These are phyloP conservation scores for Oncorhynchus clarkii DNA, from an alignment of 2,113 vertebrate genomes.

Conservation along the genomic window DNA sequence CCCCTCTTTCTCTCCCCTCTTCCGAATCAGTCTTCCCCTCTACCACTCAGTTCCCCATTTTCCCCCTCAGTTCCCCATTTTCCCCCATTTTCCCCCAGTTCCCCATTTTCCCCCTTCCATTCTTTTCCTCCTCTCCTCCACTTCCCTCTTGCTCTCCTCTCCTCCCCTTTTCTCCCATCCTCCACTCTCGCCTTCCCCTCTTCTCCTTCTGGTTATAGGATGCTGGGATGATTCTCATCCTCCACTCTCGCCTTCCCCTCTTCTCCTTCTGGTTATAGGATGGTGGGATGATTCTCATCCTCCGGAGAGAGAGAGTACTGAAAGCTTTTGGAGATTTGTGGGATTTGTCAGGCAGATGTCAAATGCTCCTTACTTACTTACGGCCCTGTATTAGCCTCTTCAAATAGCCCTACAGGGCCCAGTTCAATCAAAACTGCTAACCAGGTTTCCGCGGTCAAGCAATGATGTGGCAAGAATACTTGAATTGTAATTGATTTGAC, in stretches of 20 bases:
- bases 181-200: background rate
- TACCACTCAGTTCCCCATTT: background rate
- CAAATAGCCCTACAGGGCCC: background rate
- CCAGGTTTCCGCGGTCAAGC: too few relatives aligned
- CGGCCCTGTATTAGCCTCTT: background rate
- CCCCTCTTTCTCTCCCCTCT: background rate
- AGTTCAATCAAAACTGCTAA: background rate
- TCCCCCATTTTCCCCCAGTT: background rate
- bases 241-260: background rate
- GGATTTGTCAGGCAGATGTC: background rate
- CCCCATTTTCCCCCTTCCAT: too few relatives aligned
- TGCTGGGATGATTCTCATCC: background rate
- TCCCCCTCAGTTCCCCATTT: background rate
- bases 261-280: too few relatives aligned
- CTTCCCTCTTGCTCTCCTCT: background rate
- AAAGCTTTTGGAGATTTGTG: background rate
- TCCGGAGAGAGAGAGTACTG: background rate
- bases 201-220: background rate
- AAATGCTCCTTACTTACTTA: background rate
- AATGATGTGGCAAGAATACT: too few relatives aligned
- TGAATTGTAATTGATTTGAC: too few relatives aligned
- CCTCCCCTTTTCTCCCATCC: background rate
- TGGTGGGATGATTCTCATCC: too few relatives aligned
- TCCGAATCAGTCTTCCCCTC: background rate
- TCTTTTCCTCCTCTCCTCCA: too few relatives aligned